Conservation (phyloP, 92 coral and sea anemone species). For the Zoanthus gigantus region DNA sequence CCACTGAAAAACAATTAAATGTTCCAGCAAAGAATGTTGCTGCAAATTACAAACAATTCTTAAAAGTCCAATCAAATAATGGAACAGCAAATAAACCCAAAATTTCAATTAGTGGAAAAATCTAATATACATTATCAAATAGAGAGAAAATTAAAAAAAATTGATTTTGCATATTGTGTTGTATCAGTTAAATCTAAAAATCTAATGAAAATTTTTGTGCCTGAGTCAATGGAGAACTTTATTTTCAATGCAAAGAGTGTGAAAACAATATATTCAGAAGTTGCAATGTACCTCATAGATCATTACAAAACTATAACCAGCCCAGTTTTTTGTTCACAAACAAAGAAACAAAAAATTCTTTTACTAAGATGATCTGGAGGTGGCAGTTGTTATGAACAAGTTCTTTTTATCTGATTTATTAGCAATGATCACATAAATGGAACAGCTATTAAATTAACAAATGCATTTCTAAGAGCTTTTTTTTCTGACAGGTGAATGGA, state of each 20-base stretch:
- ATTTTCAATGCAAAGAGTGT: background rate
- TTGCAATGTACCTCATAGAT: background rate
- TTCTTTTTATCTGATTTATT: conserved; percentile 83
- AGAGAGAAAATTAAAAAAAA: conserved; percentile 71
- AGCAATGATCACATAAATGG: conserved; percentile 76
- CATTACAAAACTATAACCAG: background rate
- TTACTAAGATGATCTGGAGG: conserved; percentile 33
- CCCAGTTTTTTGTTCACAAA: conserved; percentile 49
- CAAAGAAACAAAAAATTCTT: conserved; percentile 62
- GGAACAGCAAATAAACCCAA: conserved; percentile 37
- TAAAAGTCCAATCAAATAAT: conserved; percentile 50
- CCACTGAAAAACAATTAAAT: conserved; percentile 44
- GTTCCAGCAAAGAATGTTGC: conserved; percentile 42
- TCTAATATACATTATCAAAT: conserved; percentile 77
- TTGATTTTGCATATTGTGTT: conserved; percentile 75
- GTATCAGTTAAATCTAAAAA: conserved; percentile 72
- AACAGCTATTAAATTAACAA: conserved; percentile 93
- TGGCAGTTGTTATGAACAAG: conserved; percentile 58
- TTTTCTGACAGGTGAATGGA: conserved; percentile 66
- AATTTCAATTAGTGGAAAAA: conserved; percentile 81
- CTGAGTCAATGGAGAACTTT: background rate
- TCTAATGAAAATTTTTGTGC: conserved; percentile 21
- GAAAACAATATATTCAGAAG: background rate
- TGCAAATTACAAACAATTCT: conserved; percentile 43
- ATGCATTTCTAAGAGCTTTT: conserved; percentile 87